phyloP scores from a whole-genome alignment of 2,113 vertebrate genomes.

The Corythornis vintsioides region DNA sequence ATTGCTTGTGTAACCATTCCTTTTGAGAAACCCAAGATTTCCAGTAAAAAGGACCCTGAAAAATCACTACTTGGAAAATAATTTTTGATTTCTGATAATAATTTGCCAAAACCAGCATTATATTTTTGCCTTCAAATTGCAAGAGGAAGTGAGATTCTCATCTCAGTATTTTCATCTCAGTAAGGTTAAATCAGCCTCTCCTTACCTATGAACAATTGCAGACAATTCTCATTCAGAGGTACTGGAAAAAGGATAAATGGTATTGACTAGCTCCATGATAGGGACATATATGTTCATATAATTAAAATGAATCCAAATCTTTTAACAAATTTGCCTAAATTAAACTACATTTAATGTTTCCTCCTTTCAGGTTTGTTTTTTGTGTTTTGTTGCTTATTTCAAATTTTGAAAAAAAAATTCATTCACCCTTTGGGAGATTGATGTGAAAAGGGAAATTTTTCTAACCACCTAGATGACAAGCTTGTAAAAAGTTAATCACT shows the following conservation, averaged over 20 bases:
- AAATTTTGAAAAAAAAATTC: not conserved
- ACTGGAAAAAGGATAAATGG: not conserved
- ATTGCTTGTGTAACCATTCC: not conserved
- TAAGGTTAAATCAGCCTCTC: not conserved
- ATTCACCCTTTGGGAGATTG: not conserved
- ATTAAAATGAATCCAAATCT: not conserved
- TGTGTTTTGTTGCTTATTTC: not conserved
- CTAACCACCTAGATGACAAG: not conserved
- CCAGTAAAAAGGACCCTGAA: not conserved
- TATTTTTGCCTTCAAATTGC: not conserved
- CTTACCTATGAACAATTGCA: not conserved
- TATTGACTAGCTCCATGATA: not conserved
- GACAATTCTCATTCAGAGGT: not conserved
- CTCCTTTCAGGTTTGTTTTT: not conserved
- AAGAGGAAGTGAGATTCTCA: not conserved
- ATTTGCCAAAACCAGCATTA: not conserved
- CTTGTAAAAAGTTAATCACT: not conserved
- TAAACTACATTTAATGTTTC: not conserved
- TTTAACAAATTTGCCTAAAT: not conserved
- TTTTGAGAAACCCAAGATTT: not conserved
- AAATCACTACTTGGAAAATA: not conserved
- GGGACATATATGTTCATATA: not conserved
- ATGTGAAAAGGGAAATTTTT: not conserved
- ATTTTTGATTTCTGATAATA: constrained; percentile 5
- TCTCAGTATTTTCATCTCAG: not conserved